A percentile compares a stretch with the other conserved stretches of the same genome.
phyloP scores from a whole-genome alignment of 2,113 vertebrate genomes.

The Microcebus lehilahytsara region DNA sequence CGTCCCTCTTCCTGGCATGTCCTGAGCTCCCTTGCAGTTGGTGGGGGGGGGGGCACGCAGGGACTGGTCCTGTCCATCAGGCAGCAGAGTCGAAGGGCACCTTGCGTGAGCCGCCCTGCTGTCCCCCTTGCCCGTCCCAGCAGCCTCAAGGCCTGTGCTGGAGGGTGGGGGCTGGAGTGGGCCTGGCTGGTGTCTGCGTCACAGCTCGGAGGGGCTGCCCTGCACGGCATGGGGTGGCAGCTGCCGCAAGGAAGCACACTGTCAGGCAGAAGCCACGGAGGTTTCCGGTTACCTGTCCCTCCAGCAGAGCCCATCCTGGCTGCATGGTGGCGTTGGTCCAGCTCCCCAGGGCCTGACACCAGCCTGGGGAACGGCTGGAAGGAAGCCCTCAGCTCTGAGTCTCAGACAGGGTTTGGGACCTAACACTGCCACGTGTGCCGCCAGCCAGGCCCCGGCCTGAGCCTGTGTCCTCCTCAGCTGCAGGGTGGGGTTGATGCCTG shows the following conservation, averaged over 20 bases:
- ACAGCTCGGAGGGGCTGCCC: no score
- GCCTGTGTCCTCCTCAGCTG: background rate
- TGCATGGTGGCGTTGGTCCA: accelerated
- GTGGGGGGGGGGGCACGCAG: accelerated
- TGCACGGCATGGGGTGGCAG: no score
- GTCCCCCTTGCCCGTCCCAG: background rate
- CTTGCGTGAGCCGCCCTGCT: background rate
- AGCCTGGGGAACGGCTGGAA: background rate
- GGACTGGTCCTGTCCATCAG: background rate
- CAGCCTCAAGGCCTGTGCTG: background rate
- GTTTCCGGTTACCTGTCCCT: accelerated
- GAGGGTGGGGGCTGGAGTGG: background rate
- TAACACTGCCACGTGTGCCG: no score
- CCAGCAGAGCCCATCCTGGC: background rate
- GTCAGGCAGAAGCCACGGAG: background rate
- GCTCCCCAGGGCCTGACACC: background rate
- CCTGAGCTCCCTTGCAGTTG: background rate
- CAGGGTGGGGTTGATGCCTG: no score
- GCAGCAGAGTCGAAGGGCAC: background rate
- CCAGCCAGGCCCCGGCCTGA: background rate
- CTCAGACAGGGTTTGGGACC: background rate
- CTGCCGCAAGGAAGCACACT: background rate
- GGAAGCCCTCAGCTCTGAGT: background rate
- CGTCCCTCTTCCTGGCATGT: background rate
- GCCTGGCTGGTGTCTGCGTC: background rate